Conservation (phyloP, 2,113 vertebrate species). For the Melospiza georgiana region DNA sequence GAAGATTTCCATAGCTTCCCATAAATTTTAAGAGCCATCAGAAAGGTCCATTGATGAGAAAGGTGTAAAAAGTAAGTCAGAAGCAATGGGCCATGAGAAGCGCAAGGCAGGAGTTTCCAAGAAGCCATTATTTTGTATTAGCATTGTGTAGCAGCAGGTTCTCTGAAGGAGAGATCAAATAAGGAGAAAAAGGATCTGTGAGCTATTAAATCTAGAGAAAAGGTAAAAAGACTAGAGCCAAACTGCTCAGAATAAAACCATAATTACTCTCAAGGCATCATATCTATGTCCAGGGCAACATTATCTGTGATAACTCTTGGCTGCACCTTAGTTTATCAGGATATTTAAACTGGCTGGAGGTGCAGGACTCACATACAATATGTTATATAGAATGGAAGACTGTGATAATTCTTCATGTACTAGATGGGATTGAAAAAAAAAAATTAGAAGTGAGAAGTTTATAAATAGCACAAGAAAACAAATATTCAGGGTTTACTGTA, state of each 20-base stretch:
- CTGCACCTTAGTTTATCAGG: not conserved
- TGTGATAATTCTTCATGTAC: not conserved
- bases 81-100: not conserved
- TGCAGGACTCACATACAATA: not conserved
- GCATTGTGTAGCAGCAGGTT: not conserved
- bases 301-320: not conserved
- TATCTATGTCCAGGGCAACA: not conserved
- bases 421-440: not conserved
- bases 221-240: not conserved
- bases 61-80: not conserved
- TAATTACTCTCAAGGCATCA: not conserved
- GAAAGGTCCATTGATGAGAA: not conserved
- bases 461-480: not conserved
- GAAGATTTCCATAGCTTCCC: not conserved
- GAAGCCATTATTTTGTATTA: not conserved
- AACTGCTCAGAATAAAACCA: not conserved
- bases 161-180: not conserved
- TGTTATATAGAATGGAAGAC: not conserved
- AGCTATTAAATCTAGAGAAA: not conserved
- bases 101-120: not conserved
- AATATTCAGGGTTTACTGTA: not conserved
- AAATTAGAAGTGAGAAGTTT: rapidly evolving
- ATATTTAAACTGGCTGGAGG: not conserved
- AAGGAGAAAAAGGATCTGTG: not conserved
- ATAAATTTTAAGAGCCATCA: not conserved